These are phyloP conservation scores for Polietes domitor DNA, from an alignment of 2,888 invertebrate species.

Conservation along the genomic window DNA sequence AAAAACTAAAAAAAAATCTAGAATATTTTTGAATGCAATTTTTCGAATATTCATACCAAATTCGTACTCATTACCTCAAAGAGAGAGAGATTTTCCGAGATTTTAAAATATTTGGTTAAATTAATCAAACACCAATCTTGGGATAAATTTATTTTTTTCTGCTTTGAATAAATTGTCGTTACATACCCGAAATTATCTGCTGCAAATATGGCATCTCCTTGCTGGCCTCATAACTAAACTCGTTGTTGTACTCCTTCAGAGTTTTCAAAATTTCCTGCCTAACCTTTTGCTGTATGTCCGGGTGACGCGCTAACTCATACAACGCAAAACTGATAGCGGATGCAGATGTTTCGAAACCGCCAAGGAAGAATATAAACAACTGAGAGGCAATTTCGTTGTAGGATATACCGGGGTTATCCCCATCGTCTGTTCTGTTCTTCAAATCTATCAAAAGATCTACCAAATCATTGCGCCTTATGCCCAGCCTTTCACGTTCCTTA, in stretches of 20 bases:
- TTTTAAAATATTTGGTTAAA: too few species aligned
- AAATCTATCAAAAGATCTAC: constrained; percentile 72
- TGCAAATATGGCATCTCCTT: constrained; percentile 81
- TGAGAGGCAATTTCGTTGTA: constrained; percentile 82
- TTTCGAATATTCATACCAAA: too few species aligned
- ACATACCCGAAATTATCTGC: constrained; percentile 81
- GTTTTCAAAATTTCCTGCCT: constrained; percentile 79
- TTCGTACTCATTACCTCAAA: too few species aligned
- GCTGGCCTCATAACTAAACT: constrained; percentile 81
- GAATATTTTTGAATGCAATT: too few species aligned
- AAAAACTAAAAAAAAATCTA: too few species aligned
- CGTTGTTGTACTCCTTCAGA: constrained; percentile 76
- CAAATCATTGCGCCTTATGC: constrained; percentile 74
- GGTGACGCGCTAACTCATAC: constrained; percentile 81
- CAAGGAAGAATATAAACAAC: constrained; percentile 82
- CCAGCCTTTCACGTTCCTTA: constrained; percentile 67
- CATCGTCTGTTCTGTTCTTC: constrained; percentile 74
- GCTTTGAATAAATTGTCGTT: too few species aligned
- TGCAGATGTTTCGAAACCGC: constrained; percentile 83
- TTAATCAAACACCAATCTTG: too few species aligned
- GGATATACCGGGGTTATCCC: constrained; percentile 73
- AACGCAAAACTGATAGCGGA: constrained; percentile 81
- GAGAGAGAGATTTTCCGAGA: too few species aligned
- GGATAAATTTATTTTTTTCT: too few species aligned
- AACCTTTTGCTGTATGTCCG: constrained; percentile 79